These are phyloP conservation scores for Odocoileus virginianus DNA, from an alignment of 2,113 vertebrate species.

Conservation along the genomic window DNA sequence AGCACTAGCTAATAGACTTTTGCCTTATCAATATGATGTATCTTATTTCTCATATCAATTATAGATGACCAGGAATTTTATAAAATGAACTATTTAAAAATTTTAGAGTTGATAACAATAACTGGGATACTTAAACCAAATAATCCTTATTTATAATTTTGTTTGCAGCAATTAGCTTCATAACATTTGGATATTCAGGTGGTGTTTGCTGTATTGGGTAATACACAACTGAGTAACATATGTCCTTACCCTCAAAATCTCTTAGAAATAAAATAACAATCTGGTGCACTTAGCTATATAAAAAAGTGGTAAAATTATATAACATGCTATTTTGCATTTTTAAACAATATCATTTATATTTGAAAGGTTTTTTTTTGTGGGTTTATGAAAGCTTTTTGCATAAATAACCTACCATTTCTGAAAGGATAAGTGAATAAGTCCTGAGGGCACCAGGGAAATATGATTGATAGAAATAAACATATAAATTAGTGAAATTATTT, in stretches of 20 bases:
- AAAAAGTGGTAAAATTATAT: neutral
- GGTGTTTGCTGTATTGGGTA: neutral
- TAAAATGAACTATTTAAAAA: neutral
- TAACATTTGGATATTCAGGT: neutral
- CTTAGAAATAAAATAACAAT: neutral
- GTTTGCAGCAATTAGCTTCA: neutral
- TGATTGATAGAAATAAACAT: neutral
- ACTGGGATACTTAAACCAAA: neutral
- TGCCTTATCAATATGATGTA: neutral
- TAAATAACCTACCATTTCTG: neutral
- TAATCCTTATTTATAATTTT: constrained; percentile 1
- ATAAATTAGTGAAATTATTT: neutral
- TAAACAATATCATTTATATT: neutral
- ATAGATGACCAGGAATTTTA: neutral
- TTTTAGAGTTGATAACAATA: neutral
- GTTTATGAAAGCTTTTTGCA: neutral
- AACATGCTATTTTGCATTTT: neutral
- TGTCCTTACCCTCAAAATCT: neutral
- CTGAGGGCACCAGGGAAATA: neutral
- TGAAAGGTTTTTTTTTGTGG: neutral
- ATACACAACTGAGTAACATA: neutral
- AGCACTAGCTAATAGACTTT: neutral
- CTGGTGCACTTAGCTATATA: neutral
- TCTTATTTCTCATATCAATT: neutral
- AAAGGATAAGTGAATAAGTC: neutral